Evolutionary conservation across 1,140 invertebrate genomes (phyloP).

Genomic region (Drosophila chauvacae): DNA sequence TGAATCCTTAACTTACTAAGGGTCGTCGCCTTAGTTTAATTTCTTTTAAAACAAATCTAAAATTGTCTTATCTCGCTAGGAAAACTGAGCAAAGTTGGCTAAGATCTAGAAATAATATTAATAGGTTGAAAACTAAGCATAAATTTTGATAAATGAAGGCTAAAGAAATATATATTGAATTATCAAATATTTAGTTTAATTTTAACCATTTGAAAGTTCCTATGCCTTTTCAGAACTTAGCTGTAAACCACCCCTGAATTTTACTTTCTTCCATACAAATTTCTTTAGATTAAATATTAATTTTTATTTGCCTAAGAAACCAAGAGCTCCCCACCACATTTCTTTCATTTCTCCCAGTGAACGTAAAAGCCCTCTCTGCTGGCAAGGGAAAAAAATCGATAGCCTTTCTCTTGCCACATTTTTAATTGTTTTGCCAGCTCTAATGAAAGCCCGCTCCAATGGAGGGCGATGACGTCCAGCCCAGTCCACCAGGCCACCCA

Average conservation of each 20-base stretch:
- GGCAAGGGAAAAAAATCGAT: slow-evolving; percentile 38
- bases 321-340: background rate
- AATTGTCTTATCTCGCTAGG: too few species aligned
- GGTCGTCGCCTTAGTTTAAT: too few species aligned
- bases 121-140: background rate
- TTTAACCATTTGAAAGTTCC: background rate
- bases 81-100: too few species aligned
- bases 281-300: slow-evolving; percentile 6
- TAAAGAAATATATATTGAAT: background rate
- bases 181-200: background rate
- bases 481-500: slow-evolving; percentile 27
- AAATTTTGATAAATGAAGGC: too few species aligned
- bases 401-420: slow-evolving; percentile 48
- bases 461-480: slow-evolving; percentile 46
- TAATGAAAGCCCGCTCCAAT: slow-evolving; percentile 53
- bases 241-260: background rate
- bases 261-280: background rate
- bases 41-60: too few species aligned
- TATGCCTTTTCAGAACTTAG: background rate
- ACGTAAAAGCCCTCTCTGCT: slow-evolving; percentile 18
- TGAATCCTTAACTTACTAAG: too few species aligned
- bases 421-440: slow-evolving; percentile 52
- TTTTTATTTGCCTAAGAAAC: background rate
- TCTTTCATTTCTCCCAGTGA: slow-evolving; percentile 2
- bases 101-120: too few species aligned